Evolutionary conservation across 2,113 vertebrate species (phyloP).

Genomic region (Cygnus buccinator): DNA sequence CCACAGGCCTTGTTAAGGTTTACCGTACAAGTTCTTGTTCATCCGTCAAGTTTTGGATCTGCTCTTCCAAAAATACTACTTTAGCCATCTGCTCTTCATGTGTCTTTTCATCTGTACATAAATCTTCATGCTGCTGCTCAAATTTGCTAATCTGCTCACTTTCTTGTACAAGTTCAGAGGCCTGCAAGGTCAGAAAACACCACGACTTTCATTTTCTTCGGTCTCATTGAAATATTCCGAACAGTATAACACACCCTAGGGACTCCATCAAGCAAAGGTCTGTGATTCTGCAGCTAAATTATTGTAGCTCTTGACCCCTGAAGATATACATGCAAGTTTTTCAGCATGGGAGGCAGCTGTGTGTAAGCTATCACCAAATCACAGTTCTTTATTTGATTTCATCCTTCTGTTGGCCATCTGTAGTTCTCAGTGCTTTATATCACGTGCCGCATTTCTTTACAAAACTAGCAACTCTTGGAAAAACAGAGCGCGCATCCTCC

Average conservation of each 20-base stretch:
- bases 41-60: conserved; percentile 74
- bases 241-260: not conserved
- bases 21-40: conserved; percentile 74
- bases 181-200: conserved; percentile 70
- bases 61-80: conserved; percentile 68
- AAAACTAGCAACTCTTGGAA: not conserved
- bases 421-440: not conserved
- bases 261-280: not conserved
- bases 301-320: not conserved
- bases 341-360: not conserved
- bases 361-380: not conserved
- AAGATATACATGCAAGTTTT: fast-evolving
- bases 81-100: conserved; percentile 70
- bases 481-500: not conserved
- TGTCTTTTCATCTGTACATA: not conserved
- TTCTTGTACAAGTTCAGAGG: conserved; percentile 63
- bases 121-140: conserved; percentile 7
- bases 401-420: not conserved
- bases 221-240: not conserved
- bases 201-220: conserved; percentile 4
- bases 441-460: not conserved
- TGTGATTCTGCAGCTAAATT: not conserved
- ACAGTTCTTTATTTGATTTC: not conserved
- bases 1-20: not conserved
- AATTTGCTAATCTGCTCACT: conserved; percentile 41